These are phyloP conservation scores for Arenicola marina DNA, from an alignment of 2,888 invertebrate species.

Conservation along the genomic window DNA sequence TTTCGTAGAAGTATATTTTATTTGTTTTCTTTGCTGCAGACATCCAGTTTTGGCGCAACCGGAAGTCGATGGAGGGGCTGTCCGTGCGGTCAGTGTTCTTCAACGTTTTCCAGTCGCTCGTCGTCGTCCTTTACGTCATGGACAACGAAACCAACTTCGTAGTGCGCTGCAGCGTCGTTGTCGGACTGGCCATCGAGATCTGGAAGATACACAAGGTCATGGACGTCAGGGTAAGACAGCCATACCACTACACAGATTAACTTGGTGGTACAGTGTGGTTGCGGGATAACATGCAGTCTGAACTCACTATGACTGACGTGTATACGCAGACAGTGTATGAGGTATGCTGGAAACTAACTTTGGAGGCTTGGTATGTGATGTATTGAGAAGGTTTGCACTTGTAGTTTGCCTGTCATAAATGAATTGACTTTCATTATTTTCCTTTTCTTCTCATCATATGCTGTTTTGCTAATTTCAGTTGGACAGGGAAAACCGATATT, in stretches of 20 bases:
- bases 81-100: constrained; percentile 97
- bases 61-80: constrained; percentile 93
- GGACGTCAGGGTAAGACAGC: constrained; percentile 61
- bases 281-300: too few species aligned
- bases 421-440: too few species aligned
- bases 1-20: too few species aligned
- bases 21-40: constrained; percentile 64
- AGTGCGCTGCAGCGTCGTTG: constrained; percentile 89
- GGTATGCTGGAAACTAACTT: too few species aligned
- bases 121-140: constrained; percentile 93
- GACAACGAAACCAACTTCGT: constrained; percentile 99
- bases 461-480: constrained; percentile 63
- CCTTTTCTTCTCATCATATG: too few species aligned
- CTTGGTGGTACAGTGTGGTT: too few species aligned
- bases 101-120: constrained; percentile 94
- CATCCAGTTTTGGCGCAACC: constrained; percentile 99
- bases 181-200: constrained; percentile 93
- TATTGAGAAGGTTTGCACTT: too few species aligned
- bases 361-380: too few species aligned
- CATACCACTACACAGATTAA: too few species aligned
- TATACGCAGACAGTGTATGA: too few species aligned
- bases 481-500: constrained; percentile 73
- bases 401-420: too few species aligned
- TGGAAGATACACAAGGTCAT: constrained; percentile 97
- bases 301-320: too few species aligned